Base-by-base conservation (phyloP, 1,140 invertebrate genomes). In the Temnothorax curvispinosus region DNA sequence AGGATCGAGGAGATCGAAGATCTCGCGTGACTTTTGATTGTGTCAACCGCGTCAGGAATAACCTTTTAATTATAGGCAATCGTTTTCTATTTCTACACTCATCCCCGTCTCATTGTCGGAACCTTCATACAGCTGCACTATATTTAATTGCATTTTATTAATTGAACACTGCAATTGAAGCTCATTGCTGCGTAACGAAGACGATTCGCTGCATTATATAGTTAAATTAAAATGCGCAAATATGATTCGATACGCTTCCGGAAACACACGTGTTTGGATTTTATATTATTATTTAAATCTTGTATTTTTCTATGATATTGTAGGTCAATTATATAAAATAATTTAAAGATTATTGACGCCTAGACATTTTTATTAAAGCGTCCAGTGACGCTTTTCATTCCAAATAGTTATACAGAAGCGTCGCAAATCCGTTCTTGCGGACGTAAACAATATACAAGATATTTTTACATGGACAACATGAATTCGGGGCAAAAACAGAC, bases 61-160 rank as follows among this genome's bases (percentile, higher is more conserved):
- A 38, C n/a, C 52, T 32, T 41, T 41, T 38, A 32, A 72, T 85
- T 50, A 52, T n/a, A 27, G 11, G 15, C 38, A 50, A 88, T 1
- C 7, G 8, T 54, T 56, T 74, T 21, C 69, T 50, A 50, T 47
- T 60, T 62, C 15, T 60, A 18, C 3, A n/a, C 13, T n/a, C 71
- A n/a, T 38, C 44, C 13, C 54, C 18, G n/a, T 67, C 27, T 27
- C 65, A 35, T 35, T 18, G 56, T 56, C 41, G 50, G 5, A 15
- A 67, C 9, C 54, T 76, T 84, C 52, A 56, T 80, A 81, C 74
- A 54, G 47, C 71, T 65, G 62, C 47, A 21, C 54, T 44, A 60
- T 69, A 88, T 92, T 91, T 91, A 90, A 92, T 91, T 86, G 77
- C 62, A 86, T 90, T 89, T 85, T 62, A 91, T 92, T 86, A 76